Evolutionary conservation across 2,888 invertebrate genomes (phyloP).

Genomic region (Hipparchia semele): DNA sequence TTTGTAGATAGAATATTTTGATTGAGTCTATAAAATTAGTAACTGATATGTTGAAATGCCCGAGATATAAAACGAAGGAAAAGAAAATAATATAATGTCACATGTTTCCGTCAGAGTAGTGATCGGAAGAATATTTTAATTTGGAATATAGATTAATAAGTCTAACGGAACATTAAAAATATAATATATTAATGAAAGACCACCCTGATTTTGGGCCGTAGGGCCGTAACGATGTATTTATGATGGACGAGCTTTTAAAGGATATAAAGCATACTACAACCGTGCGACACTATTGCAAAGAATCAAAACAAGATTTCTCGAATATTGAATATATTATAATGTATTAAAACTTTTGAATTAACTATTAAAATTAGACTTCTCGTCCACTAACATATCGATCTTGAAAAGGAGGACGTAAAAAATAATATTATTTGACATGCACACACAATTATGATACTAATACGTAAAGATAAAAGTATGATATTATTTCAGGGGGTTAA

Average conservation of each 20-base stretch:
- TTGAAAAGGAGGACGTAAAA: no score
- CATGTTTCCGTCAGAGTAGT: conserved; percentile 2
- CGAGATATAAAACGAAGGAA: neutral
- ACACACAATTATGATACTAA: no score
- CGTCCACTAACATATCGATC: no score
- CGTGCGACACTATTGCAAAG: neutral
- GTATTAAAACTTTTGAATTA: no score
- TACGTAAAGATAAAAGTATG: no score
- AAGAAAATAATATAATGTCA: neutral
- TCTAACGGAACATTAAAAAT: conserved; percentile 31
- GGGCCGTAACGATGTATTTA: conserved; percentile 74
- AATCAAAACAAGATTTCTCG: no score
- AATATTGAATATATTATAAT: no score
- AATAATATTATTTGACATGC: no score
- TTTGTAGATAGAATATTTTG: no score
- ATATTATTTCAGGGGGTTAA: no score
- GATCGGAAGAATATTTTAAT: conserved; percentile 9
- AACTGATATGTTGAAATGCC: neutral
- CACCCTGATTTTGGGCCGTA: conserved; percentile 70
- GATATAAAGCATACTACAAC: conserved; percentile 20
- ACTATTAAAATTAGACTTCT: no score
- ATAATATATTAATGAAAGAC: conserved; percentile 47
- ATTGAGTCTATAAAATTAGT: neutral
- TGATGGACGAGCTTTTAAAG: conserved; percentile 45
- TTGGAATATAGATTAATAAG: conserved; percentile 24